Evolutionary conservation across 2,888 invertebrate genomes (phyloP), one percentile per base, ranked within the genome.

Genomic region (Chorisops tibialis): DNA sequence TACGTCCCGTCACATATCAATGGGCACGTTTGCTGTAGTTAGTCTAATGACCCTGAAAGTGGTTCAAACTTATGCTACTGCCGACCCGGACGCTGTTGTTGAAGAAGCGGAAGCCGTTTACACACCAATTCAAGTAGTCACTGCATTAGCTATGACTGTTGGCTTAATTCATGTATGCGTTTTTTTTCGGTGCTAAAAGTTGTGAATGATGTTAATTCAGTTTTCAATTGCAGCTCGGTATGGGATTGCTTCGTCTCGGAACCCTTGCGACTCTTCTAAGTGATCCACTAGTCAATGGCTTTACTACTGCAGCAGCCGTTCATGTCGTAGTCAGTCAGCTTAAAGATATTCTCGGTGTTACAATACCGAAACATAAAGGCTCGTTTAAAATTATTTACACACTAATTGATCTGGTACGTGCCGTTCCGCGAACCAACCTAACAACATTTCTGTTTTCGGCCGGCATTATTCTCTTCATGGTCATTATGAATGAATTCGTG

Each of bases 1-100:
- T 61, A 91, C 93, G 2, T 92, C 93, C 0, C 83, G 84, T 66
- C 93, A 94, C 73, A 85, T 90, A 61, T 93, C 93, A 1, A 87
- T 93, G 74, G 93, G 88, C 59, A 87, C 88, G 1, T 89, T 89
- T 79, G 92, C 93, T 35, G 87, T 94, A 9, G 83, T 91, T 38
- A 89, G 90, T 75, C 81, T 94, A 72, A 93, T 94, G 92, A 86
- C 89, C 0, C 87, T 89, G 12, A 88, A 88, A 74, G 84, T 87
- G 9, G 88, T 91, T 1, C 73, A 79, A 45, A 78, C 80, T 21
- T 78, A 82, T 71, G 79, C 81, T 50, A 78, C 77, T 18, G 72
- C 70, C 1, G 67, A 71, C 11, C 2, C 30, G 1, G 12, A 5
- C 0, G 16, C 37, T 14, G 43, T 22, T 11, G 16, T 37, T 16